Evolutionary conservation across 1,140 invertebrate genomes (phyloP), one percentile per base, ranked within the genome.

Genomic region (Bombus vancouverensis): DNA sequence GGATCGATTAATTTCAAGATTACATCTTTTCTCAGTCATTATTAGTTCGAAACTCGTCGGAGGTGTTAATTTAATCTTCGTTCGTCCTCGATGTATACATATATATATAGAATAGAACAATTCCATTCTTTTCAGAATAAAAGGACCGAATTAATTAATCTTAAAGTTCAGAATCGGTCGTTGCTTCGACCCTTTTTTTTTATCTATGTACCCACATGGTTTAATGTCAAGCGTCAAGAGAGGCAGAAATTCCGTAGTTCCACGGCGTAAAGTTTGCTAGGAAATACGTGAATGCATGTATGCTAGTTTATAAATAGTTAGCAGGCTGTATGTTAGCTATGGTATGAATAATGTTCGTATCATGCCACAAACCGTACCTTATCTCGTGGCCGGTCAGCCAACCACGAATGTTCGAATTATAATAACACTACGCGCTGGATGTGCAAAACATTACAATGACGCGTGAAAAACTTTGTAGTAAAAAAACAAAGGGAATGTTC

Each of bases 341-440:
- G 37, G 66, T 42, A 78, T 68, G 47, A 79, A 84, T 84, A 84
- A 78, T 79, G 76, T 78, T 84, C 82, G 2, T 70, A 59, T 22
- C 12, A 25, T 57, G 34, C 18, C 3, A 22, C 53, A 32, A 75
- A 47, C 37, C 28, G 47, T 78, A 70, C 5, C 4, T 39, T 76
- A 68, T 9, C 18, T 42, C 47, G 12, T n/a, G 12, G 25, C 28
- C 39, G 12, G 39, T 72, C 73, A 57, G 62, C 62, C 62, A 53
- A 39, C 62, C 42, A 32, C 42, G 28, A 37, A 15, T 22, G 3
- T 28, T 39, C 32, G 32, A 77, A 53, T 76, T 77, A n/a, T 66
- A n/a, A 83, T 15, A 57, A 68, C 22, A 12, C 44, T 34, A 74
- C n/a, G 25, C 68, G 5, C 5, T 22, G 25, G 22, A 68, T 18